phyloP scores from a whole-genome alignment of 1,140 invertebrate genomes.

The Pemphigus obesinymphae region DNA sequence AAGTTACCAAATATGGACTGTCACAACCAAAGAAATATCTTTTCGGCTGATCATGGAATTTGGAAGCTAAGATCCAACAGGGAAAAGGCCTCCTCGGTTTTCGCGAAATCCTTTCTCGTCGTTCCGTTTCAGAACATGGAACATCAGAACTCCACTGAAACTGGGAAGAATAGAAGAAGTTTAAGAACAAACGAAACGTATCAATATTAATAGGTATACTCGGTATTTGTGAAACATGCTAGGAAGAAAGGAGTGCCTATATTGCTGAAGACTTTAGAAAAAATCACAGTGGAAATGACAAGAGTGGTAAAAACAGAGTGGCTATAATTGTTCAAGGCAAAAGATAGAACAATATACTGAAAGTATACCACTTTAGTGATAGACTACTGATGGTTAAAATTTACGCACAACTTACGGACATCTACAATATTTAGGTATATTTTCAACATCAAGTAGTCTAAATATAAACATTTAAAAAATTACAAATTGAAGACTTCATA shows the following conservation, averaged over 20 bases:
- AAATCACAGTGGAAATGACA: neutral
- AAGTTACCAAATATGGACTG: neutral
- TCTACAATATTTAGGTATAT: conserved; percentile 49
- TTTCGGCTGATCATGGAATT: neutral
- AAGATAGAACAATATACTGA: neutral
- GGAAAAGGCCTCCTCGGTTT: neutral
- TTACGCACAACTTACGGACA: conserved; percentile 40
- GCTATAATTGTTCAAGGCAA: conserved; percentile 40
- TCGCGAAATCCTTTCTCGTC: neutral
- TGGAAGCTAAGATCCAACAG: conserved; percentile 6
- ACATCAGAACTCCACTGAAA: neutral
- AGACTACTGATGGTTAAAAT: conserved; percentile 43
- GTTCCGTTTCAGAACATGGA: neutral
- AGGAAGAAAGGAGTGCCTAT: conserved; percentile 21
- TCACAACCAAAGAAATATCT: neutral
- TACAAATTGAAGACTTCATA: conserved; percentile 38
- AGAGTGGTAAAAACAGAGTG: conserved; percentile 43
- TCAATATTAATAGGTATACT: conserved; percentile 43
- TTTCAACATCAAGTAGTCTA: conserved; percentile 46
- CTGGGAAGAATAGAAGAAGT: neutral
- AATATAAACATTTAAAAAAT: conserved; percentile 46
- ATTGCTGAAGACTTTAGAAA: conserved; percentile 23
- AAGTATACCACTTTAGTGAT: conserved; percentile 31
- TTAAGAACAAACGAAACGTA: conserved; percentile 16
- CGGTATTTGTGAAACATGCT: conserved; percentile 43